These are phyloP conservation scores for Eristalinus sepulchralis DNA, from an alignment of 2,888 invertebrate genomes.

Conservation along the genomic window DNA sequence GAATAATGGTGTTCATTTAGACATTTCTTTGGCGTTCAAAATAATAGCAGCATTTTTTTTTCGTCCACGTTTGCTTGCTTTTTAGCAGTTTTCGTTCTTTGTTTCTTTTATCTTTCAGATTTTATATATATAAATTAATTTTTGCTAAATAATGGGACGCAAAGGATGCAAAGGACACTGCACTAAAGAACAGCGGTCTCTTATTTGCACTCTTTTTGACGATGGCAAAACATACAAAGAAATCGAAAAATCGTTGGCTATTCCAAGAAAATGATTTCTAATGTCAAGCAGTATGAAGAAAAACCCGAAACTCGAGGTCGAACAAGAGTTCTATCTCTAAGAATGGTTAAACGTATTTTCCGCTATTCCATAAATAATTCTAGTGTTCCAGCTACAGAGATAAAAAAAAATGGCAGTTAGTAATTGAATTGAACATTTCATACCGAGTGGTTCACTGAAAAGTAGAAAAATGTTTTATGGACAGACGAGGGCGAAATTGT, in stretches of 20 bases:
- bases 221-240: background rate
- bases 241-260: background rate
- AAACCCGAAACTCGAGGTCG: background rate
- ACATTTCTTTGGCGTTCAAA: background rate
- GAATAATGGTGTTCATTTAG: background rate
- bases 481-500: constrained; percentile 5
- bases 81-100: background rate
- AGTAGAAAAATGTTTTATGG: background rate
- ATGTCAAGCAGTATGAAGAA: background rate
- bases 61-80: background rate
- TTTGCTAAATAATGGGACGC: background rate
- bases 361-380: no score
- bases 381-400: no score
- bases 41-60: background rate
- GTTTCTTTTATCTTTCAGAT: background rate
- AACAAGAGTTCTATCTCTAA: background rate
- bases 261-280: background rate
- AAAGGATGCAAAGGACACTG: background rate
- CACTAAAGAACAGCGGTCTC: background rate
- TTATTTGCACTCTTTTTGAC: background rate
- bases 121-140: background rate
- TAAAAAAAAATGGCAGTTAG: no score
- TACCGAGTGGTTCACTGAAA: background rate
- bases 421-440: background rate
- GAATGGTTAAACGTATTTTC: background rate